A percentile compares a stretch with the other conserved stretches of the same genome.
phyloP scores from a whole-genome alignment of 1,140 invertebrate genomes.

The Forficula auricularia region DNA sequence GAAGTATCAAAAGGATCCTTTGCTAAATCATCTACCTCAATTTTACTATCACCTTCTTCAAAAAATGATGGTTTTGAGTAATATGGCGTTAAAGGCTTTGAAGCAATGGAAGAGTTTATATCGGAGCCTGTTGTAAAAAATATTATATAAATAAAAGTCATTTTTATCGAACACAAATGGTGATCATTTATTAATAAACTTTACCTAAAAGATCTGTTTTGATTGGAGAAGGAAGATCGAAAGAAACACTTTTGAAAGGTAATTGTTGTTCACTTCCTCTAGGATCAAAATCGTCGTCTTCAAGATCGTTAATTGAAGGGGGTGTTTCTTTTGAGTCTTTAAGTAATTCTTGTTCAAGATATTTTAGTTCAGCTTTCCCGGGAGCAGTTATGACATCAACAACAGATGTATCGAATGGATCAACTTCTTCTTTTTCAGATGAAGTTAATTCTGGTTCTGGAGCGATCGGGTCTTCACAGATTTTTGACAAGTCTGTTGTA shows the following conservation, averaged over 20 bases:
- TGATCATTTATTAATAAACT: no score
- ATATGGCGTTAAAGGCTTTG: slow-evolving; percentile 62
- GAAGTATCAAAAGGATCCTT: slow-evolving; percentile 24
- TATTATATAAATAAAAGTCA: background rate
- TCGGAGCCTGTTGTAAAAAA: background rate
- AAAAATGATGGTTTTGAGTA: slow-evolving; percentile 23
- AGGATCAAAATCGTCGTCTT: slow-evolving; percentile 54
- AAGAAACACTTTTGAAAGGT: slow-evolving; percentile 46
- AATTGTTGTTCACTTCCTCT: slow-evolving; percentile 20
- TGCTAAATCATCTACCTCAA: background rate
- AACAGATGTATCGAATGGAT: slow-evolving; percentile 71
- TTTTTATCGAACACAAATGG: background rate
- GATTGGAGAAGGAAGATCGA: slow-evolving; percentile 38
- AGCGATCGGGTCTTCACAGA: slow-evolving; percentile 46
- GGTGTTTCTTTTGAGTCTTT: slow-evolving; percentile 23
- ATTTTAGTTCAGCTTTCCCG: slow-evolving; percentile 57
- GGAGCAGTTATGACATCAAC: slow-evolving; percentile 49
- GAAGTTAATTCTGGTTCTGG: slow-evolving; percentile 33
- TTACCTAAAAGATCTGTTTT: slow-evolving; percentile 33
- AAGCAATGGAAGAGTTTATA: slow-evolving; percentile 8
- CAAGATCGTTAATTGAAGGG: slow-evolving; percentile 4
- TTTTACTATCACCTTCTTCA: background rate
- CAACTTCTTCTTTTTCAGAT: slow-evolving; percentile 41
- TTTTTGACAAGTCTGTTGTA: slow-evolving; percentile 48
- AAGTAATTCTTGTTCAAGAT: slow-evolving; percentile 57